Evolutionary conservation across 1,140 invertebrate genomes (phyloP).

Genomic region (Dendrolimus kikuchii): DNA sequence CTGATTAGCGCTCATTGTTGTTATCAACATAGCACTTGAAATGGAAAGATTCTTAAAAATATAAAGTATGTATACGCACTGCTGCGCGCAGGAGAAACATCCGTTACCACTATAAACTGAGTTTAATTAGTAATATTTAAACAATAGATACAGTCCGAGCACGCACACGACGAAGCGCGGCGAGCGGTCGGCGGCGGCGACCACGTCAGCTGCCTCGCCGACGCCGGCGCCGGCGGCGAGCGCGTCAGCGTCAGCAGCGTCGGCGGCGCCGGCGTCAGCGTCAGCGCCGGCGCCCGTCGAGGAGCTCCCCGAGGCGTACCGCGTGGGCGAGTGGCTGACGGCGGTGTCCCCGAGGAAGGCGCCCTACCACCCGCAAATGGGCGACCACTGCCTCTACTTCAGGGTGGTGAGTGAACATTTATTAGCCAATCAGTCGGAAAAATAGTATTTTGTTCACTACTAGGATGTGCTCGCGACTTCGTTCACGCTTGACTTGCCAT

Average conservation of each 20-base stretch:
- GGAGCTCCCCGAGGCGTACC: constrained; percentile 85
- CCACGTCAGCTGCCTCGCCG: not conserved
- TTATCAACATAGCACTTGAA: no score
- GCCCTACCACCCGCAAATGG: constrained; percentile 98
- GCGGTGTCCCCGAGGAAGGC: constrained; percentile 93
- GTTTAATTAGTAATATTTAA: not conserved
- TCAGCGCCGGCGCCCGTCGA: constrained; percentile 20
- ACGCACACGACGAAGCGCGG: constrained; percentile 1
- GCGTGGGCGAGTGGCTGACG: constrained; percentile 95
- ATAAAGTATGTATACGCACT: no score
- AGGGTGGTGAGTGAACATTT: constrained; percentile 61
- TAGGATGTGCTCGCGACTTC: no score
- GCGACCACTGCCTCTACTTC: constrained; percentile 95
- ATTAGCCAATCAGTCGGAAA: not conserved
- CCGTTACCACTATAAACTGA: no score
- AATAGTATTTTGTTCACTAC: not conserved
- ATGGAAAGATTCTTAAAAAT: no score
- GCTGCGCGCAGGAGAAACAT: no score
- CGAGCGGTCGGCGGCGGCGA: constrained; percentile 8
- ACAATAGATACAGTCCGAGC: constrained; percentile 11
- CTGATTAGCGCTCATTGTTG: no score
- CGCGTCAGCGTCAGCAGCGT: constrained; percentile 13
- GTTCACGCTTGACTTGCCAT: no score
- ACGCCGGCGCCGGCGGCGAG: constrained; percentile 4
- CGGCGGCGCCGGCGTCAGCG: constrained; percentile 20